A percentile compares a stretch with the other conserved stretches of the same genome.
Evolutionary conservation across 2,797 vertebrate species (phyloP).

Genomic region (Limnodromus scolopaceus): DNA sequence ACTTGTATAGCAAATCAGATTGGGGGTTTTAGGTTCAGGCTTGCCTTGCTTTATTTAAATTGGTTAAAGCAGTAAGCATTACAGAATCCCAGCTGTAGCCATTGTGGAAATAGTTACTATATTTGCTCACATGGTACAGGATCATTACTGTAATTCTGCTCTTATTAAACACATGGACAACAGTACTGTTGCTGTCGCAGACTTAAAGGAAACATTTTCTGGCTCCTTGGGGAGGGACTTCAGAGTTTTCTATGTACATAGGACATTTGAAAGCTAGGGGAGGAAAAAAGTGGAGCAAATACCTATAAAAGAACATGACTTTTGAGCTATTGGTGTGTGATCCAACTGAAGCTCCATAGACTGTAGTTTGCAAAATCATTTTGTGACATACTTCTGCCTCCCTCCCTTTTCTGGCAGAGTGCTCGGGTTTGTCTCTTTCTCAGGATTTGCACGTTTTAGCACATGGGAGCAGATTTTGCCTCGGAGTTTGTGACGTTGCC

Average conservation of each 20-base stretch:
- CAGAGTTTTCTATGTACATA: neutral
- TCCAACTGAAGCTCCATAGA: neutral
- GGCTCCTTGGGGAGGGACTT: neutral
- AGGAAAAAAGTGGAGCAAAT: neutral
- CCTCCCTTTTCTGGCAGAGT: neutral
- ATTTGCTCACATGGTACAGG: slow-evolving; percentile 8
- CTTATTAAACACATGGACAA: neutral
- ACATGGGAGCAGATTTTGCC: neutral
- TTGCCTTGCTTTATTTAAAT: slow-evolving; percentile 41
- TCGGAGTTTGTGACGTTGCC: neutral
- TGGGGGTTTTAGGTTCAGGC: neutral
- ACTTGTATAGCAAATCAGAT: slow-evolving; percentile 53
- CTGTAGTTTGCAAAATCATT: neutral
- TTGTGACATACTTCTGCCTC: neutral
- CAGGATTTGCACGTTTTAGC: neutral
- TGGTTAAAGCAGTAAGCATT: neutral
- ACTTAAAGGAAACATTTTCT: slow-evolving; percentile 24
- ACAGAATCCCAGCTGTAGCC: slow-evolving; percentile 12
- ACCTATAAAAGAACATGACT: neutral
- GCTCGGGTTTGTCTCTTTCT: neutral
- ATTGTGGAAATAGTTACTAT: slow-evolving; percentile 9
- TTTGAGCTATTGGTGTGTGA: accelerated
- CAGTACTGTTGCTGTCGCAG: neutral
- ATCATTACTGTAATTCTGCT: neutral
- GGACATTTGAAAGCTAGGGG: neutral